Evolutionary conservation across 2,113 vertebrate genomes (phyloP), one percentile per base, ranked within the genome.

Genomic region (Cephalopterus ornatus): DNA sequence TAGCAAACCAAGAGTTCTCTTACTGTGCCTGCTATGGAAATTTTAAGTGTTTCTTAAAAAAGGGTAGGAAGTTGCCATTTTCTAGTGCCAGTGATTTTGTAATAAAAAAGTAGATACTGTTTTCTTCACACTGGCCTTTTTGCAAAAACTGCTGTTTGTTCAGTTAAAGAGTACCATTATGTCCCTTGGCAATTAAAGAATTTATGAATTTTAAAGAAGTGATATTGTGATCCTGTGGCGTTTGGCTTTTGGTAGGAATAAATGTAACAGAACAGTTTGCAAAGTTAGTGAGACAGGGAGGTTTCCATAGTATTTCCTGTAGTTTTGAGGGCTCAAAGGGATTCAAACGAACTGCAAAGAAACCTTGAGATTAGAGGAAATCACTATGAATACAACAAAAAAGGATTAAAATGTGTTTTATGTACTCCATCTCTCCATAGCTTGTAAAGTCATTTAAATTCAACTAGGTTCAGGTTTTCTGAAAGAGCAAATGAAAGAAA

Each of bases 381-480:
- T 93, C 59, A 35, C 65, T 88, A 6, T 89, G 85, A 95, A 90
- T 81, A 61, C 53, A 76, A 80, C 50, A 79, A 75, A 90, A 41
- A 89, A 55, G 72, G 2, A 71, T 78, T 93, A 83, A 95, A 94
- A 80, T 79, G 37, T 74, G 58, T 91, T 42, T 30, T 59, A 8
- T 63, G 44, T 96, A 47, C 79, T 91, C 63, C 59, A 41, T 95
- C 88, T 97, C 85, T 91, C 84, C 88, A 94, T 85, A 97, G 89
- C 93, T 96, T 96, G 86, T 94, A 91, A 98, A 97, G 78, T 79
- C 76, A 63, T 88, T 94, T 97, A 95, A 93, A 95, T 97, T 95
- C 96, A 96, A 95, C 75, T 75, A 14, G 81, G 67, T 93, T 90
- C 65, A 70, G 39, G 58, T 88, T 97, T 92, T 97, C 65, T 86